phyloP scores from a whole-genome alignment of 2,888 invertebrate genomes.

The Strigamia transsilvanica region DNA sequence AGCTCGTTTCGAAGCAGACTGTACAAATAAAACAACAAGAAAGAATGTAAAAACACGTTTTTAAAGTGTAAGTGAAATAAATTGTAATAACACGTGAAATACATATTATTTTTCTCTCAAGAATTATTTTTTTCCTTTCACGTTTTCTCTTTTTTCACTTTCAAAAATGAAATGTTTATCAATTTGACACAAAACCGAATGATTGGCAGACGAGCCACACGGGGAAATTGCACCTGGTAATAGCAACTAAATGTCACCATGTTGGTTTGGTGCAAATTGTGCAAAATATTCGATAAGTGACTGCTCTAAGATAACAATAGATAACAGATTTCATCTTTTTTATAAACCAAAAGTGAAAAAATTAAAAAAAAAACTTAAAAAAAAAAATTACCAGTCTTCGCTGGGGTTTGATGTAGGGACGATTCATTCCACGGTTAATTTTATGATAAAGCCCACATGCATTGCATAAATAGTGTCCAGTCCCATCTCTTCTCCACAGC shows the following conservation, averaged over 20 bases:
- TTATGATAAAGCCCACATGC: constrained; percentile 98
- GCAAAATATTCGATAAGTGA: neutral
- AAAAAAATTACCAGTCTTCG: constrained; percentile 79
- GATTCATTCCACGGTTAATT: constrained; percentile 89
- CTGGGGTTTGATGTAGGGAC: constrained; percentile 89
- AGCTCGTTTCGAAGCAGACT: constrained; percentile 75
- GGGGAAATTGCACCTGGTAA: constrained; percentile 8
- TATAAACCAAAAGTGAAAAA: neutral
- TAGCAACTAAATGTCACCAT: neutral
- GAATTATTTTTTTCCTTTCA: too few species aligned
- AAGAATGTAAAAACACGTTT: neutral
- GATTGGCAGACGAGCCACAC: neutral
- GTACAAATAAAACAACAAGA: constrained; percentile 55
- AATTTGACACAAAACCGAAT: neutral
- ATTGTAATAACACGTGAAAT: neutral
- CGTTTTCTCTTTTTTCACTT: neutral
- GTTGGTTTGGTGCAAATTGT: neutral
- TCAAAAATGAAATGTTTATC: neutral
- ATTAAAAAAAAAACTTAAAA: neutral
- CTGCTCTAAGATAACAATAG: neutral
- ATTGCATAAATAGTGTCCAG: constrained; percentile 99
- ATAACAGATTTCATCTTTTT: neutral
- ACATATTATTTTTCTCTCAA: neutral
- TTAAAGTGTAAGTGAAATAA: too few species aligned
- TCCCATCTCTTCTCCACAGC: constrained; percentile 97